phyloP scores from a whole-genome alignment of 2,797 vertebrate species.

The Lacerta agilis region DNA sequence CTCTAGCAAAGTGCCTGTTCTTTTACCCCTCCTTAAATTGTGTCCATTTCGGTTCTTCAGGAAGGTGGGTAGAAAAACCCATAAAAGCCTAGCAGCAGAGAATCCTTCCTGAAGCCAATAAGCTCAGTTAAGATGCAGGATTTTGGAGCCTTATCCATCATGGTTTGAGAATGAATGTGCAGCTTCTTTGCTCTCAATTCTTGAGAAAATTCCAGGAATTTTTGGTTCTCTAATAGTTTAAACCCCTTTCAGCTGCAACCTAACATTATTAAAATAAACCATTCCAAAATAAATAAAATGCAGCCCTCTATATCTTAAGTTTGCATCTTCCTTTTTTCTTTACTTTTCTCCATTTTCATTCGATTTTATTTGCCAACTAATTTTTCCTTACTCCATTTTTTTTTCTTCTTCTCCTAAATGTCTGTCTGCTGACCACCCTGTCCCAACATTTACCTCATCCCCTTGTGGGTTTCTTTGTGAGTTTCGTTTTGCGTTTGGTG shows the following conservation, averaged over 20 bases:
- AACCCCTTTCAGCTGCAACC: neutral
- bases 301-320: slow-evolving; percentile 10
- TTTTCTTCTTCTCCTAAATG: slow-evolving; percentile 23
- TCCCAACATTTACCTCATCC: slow-evolving; percentile 54
- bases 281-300: slow-evolving; percentile 2
- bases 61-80: too few species aligned
- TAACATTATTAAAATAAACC: too few species aligned
- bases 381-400: slow-evolving; percentile 48
- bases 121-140: neutral
- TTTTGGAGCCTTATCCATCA: neutral
- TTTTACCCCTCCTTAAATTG: neutral
- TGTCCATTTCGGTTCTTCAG: neutral
- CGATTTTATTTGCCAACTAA: slow-evolving; percentile 58
- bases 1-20: neutral
- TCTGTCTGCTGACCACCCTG: slow-evolving; percentile 58
- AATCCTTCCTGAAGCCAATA: neutral
- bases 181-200: neutral
- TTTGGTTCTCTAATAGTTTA: neutral
- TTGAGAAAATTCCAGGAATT: neutral
- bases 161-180: neutral
- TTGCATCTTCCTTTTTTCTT: slow-evolving; percentile 35
- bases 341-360: neutral
- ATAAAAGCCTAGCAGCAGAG: neutral
- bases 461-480: slow-evolving; percentile 67
- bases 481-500: slow-evolving; percentile 73